These are phyloP conservation scores for Dynastes maya DNA, from an alignment of 2,888 invertebrate genomes.

Conservation along the genomic window DNA sequence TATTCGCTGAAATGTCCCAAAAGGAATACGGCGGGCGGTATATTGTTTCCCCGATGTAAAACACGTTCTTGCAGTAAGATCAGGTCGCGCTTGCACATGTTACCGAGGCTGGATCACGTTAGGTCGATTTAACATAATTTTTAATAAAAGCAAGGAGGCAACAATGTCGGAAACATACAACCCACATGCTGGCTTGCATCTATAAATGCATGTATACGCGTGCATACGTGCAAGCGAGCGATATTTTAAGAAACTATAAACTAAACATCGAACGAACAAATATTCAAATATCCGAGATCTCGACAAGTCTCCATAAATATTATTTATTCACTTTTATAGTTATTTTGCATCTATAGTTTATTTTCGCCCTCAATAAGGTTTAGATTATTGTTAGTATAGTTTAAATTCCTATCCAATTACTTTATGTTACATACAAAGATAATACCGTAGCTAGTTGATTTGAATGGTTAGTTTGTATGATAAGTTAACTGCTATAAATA, in stretches of 20 bases:
- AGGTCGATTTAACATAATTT: slow-evolving; percentile 26
- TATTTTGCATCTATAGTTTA: no score
- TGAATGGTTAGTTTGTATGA: no score
- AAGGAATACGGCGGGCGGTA: background rate
- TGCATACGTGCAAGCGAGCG: slow-evolving; percentile 4
- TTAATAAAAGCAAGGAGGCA: slow-evolving; percentile 34
- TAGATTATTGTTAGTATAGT: no score
- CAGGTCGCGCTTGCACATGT: slow-evolving; percentile 1
- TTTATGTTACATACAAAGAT: no score
- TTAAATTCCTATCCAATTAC: no score
- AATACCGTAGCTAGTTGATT: no score
- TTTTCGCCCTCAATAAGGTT: no score
- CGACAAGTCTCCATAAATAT: no score
- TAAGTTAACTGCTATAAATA: no score
- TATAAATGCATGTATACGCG: background rate
- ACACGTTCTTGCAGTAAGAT: slow-evolving; percentile 23
- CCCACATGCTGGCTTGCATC: background rate
- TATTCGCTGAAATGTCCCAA: background rate
- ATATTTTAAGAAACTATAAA: slow-evolving; percentile 8
- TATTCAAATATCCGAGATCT: background rate
- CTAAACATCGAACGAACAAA: slow-evolving; percentile 5
- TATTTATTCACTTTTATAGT: no score
- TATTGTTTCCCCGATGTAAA: slow-evolving; percentile 10
- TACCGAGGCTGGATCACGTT: slow-evolving; percentile 28
- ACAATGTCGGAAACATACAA: slow-evolving; percentile 5